A percentile compares a stretch with the other conserved stretches of the same genome.
phyloP scores from a whole-genome alignment of 2,797 vertebrate species.

The Agapornis canus region DNA sequence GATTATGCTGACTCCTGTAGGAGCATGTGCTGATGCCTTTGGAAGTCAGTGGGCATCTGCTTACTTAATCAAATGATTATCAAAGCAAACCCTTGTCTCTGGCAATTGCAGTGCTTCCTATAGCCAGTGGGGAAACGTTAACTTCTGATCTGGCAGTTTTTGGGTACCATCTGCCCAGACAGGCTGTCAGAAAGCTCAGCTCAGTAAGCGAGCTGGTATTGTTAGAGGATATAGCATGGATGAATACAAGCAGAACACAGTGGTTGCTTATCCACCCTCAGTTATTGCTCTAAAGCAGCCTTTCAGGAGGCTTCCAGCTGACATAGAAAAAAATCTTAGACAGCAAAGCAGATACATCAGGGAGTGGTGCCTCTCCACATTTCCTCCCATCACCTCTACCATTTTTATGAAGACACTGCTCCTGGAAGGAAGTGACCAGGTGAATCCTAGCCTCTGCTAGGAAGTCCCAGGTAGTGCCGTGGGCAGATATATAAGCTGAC shows the following conservation, averaged over 20 bases:
- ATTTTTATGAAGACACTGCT: not conserved
- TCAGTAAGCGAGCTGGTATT: not conserved
- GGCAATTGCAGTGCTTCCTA: not conserved
- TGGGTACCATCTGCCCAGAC: not conserved
- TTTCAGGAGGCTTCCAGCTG: not conserved
- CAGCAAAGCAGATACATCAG: not conserved
- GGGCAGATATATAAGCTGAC: accelerated
- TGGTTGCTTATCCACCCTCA: not conserved
- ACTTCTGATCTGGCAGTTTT: constrained; percentile 30
- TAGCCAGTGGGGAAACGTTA: not conserved
- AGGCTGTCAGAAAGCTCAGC: not conserved
- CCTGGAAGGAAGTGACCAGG: not conserved
- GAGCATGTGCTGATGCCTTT: not conserved
- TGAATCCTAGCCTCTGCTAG: not conserved
- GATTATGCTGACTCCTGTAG: not conserved
- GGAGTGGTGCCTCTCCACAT: not conserved
- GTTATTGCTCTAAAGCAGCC: not conserved
- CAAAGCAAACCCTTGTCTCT: not conserved
- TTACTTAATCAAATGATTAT: constrained; percentile 12
- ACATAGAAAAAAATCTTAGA: not conserved
- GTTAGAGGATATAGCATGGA: not conserved
- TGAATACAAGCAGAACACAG: not conserved
- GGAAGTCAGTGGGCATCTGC: not conserved
- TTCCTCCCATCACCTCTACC: not conserved
- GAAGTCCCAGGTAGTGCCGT: not conserved